phyloP scores from a whole-genome alignment of 2,888 invertebrate genomes.

The Hirtodrosophila duncani region DNA sequence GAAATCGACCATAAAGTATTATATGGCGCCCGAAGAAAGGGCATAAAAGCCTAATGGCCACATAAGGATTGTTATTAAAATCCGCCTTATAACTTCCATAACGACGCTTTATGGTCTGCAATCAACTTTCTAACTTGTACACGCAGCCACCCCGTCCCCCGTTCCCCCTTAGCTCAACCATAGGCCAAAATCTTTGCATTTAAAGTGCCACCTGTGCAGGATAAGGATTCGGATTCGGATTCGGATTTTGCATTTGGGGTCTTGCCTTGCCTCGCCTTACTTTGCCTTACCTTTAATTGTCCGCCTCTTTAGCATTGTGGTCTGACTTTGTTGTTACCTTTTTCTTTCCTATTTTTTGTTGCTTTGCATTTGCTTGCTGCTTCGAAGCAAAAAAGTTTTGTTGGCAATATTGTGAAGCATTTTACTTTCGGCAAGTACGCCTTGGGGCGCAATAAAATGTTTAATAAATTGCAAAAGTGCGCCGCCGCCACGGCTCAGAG shows the following conservation, averaged over 20 bases:
- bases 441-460: conserved; percentile 69
- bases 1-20: too few relatives aligned
- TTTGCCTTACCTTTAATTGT: conserved; percentile 26
- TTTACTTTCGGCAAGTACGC: conserved; percentile 52
- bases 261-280: conserved; percentile 14
- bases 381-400: conserved; percentile 18
- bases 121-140: too few relatives aligned
- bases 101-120: too few relatives aligned
- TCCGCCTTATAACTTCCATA: too few relatives aligned
- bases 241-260: neutral
- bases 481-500: conserved; percentile 7
- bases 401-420: conserved; percentile 38
- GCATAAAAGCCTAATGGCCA: too few relatives aligned
- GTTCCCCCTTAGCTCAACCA: too few relatives aligned
- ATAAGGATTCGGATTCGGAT: neutral
- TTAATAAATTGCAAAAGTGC: conserved; percentile 69
- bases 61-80: too few relatives aligned
- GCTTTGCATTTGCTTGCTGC: too few relatives aligned
- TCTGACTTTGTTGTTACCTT: conserved; percentile 24
- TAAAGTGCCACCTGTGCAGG: too few relatives aligned
- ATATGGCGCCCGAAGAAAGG: too few relatives aligned
- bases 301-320: conserved; percentile 20
- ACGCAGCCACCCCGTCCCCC: too few relatives aligned
- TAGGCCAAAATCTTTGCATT: too few relatives aligned
- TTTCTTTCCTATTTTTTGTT: neutral